phyloP scores from a whole-genome alignment of 2,888 invertebrate species.

The Dermolepida albohirtum region DNA sequence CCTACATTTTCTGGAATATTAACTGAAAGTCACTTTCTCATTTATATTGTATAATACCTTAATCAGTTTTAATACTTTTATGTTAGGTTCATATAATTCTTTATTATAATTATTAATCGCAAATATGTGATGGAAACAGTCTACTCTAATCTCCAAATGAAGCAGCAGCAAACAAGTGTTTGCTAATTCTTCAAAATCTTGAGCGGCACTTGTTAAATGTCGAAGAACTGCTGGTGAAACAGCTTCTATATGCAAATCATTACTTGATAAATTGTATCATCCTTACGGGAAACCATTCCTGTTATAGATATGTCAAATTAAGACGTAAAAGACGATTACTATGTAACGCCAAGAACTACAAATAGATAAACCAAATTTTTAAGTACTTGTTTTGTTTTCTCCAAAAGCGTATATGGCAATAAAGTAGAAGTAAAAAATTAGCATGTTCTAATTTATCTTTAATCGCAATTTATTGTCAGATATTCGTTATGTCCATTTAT shows the following conservation, averaged over 20 bases:
- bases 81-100: slow-evolving; percentile 82
- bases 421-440: no score
- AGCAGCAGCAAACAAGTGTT: slow-evolving; percentile 91
- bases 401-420: no score
- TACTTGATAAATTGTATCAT: slow-evolving; percentile 68
- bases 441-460: no score
- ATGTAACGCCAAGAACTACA: no score
- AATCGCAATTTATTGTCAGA: no score
- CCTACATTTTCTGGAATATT: slow-evolving; percentile 82
- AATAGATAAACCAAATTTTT: background rate
- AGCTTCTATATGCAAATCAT: slow-evolving; percentile 47
- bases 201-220: slow-evolving; percentile 77
- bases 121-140: slow-evolving; percentile 92
- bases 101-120: slow-evolving; percentile 68
- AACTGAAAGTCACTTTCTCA: slow-evolving; percentile 79
- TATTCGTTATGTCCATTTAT: no score
- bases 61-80: slow-evolving; percentile 81
- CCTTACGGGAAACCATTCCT: slow-evolving; percentile 85
- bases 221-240: slow-evolving; percentile 72
- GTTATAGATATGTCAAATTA: no score
- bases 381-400: no score
- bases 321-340: no score
- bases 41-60: slow-evolving; percentile 82
- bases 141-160: slow-evolving; percentile 92
- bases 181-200: slow-evolving; percentile 88